phyloP scores from a whole-genome alignment of 2,113 vertebrate genomes.

The Turnix velox region DNA sequence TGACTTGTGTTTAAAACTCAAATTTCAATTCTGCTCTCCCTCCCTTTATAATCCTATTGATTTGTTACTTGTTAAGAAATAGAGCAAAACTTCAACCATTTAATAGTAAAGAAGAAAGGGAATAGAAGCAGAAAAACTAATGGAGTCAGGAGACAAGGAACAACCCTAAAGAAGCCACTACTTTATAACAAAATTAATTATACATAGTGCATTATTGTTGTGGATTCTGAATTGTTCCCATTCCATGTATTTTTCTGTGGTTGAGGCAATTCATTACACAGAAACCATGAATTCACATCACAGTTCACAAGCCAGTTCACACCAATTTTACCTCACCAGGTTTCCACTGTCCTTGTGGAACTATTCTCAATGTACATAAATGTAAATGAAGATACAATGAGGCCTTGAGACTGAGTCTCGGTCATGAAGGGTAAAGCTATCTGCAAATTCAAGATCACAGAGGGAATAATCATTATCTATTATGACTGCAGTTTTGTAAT shows the following conservation, averaged over 20 bases:
- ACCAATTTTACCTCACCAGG: not conserved
- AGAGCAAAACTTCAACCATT: slow-evolving; percentile 12
- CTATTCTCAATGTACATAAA: not conserved
- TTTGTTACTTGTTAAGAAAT: not conserved
- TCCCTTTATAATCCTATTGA: not conserved
- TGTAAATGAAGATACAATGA: not conserved
- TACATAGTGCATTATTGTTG: not conserved
- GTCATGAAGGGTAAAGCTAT: slow-evolving; percentile 12
- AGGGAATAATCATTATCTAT: slow-evolving; percentile 15
- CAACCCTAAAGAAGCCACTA: not conserved
- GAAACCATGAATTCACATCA: not conserved
- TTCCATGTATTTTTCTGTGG: not conserved
- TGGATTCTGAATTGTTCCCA: slow-evolving; percentile 11
- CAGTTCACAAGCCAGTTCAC: not conserved
- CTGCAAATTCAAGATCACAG: not conserved
- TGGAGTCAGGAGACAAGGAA: not conserved
- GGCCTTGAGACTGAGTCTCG: not conserved
- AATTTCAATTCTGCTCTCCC: not conserved
- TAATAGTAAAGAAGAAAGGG: slow-evolving; percentile 27
- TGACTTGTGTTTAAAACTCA: not conserved
- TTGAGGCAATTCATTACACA: slow-evolving; percentile 10
- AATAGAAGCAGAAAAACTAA: not conserved
- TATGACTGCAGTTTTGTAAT: not conserved
- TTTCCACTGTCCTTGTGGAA: not conserved
- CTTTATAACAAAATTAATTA: slow-evolving; percentile 18